These are phyloP conservation scores for Cosmopolites sordidus DNA, from an alignment of 2,888 invertebrate species.

Conservation along the genomic window DNA sequence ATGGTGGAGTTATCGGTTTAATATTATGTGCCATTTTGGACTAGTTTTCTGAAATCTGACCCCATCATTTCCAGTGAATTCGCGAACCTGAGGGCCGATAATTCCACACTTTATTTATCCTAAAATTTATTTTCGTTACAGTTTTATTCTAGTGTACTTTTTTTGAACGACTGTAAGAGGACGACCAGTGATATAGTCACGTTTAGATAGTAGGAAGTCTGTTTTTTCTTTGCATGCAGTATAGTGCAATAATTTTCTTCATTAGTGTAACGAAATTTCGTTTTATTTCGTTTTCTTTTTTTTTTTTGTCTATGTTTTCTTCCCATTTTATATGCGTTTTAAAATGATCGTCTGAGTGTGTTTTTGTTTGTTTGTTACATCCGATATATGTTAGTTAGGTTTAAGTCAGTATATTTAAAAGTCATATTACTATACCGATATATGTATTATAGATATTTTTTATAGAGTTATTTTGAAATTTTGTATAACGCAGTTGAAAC, in stretches of 20 bases:
- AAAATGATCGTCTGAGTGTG: constrained; percentile 4
- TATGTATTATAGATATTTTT: constrained; percentile 17
- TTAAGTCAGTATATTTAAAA: constrained; percentile 6
- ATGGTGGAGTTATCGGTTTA: background rate
- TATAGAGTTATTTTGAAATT: constrained; percentile 10
- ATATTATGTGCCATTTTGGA: background rate
- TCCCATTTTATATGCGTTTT: constrained; percentile 6
- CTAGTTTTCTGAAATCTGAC: background rate
- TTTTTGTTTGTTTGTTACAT: constrained; percentile 5
- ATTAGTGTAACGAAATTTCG: background rate
- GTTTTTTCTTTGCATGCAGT: constrained; percentile 7
- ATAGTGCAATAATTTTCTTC: constrained; percentile 10
- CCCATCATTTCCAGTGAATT: background rate
- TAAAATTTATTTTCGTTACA: background rate
- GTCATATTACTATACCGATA: constrained; percentile 3
- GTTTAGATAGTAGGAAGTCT: background rate
- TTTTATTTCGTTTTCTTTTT: background rate
- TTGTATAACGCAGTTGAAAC: background rate
- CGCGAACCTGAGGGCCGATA: background rate
- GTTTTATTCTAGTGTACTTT: background rate
- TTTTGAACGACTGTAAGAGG: background rate
- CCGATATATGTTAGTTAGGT: constrained; percentile 1
- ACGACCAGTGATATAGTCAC: background rate
- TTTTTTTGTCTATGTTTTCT: background rate
- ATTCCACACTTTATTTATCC: background rate